Conservation (phyloP, 2,113 vertebrate species). For the Nothocercus julius region DNA sequence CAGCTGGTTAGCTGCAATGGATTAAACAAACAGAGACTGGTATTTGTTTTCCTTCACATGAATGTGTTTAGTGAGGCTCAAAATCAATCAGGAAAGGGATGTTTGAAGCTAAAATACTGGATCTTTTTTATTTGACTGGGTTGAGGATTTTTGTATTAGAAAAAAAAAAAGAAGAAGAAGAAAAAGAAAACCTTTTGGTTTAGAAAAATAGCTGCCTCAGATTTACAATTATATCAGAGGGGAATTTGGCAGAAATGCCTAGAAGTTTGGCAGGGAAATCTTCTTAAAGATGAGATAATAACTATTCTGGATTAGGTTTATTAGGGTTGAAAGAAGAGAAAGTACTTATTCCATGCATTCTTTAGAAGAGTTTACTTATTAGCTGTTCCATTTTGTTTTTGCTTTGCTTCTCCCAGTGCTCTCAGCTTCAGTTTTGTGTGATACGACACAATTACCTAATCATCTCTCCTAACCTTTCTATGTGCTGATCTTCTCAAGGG, state of each 20-base stretch:
- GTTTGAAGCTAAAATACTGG: background rate
- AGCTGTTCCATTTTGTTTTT: background rate
- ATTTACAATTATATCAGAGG: background rate
- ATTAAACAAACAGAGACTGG: constrained; percentile 18
- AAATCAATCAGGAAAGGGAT: constrained; percentile 7
- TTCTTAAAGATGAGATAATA: background rate
- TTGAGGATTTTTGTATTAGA: background rate
- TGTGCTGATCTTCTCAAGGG: constrained; percentile 23
- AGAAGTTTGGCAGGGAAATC: background rate
- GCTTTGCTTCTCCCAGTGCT: background rate
- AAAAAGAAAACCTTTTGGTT: background rate
- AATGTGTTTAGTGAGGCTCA: constrained; percentile 35
- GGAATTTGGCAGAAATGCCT: background rate
- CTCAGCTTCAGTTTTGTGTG: background rate
- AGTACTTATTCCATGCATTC: background rate
- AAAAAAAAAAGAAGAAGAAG: background rate
- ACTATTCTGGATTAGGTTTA: constrained; percentile 25
- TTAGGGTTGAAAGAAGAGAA: background rate
- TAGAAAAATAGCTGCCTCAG: background rate
- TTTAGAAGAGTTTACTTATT: background rate
- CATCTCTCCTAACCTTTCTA: background rate
- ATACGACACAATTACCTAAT: background rate
- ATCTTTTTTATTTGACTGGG: background rate
- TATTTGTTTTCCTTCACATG: constrained; percentile 32
- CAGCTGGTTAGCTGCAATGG: background rate